phyloP scores from a whole-genome alignment of 2,113 vertebrate genomes.

The Plecturocebus donacophilus region DNA sequence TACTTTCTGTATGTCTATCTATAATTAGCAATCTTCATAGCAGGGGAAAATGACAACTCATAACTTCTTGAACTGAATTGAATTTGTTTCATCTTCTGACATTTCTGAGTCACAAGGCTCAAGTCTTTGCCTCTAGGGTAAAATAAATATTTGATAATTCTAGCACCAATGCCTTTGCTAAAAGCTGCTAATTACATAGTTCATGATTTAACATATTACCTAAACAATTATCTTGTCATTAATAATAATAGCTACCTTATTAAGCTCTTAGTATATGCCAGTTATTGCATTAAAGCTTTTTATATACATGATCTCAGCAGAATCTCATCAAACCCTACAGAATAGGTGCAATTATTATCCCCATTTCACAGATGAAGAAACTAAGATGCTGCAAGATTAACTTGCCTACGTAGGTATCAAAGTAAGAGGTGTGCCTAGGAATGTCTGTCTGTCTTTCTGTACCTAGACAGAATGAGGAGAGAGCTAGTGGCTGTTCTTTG shows the following conservation, averaged over 20 bases:
- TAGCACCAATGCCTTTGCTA: not conserved
- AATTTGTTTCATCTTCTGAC: constrained; percentile 56
- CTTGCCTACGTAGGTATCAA: not conserved
- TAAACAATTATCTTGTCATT: constrained; percentile 18
- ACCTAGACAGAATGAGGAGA: not conserved
- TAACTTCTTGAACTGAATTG: not conserved
- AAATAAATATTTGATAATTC: constrained; percentile 27
- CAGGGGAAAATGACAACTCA: not conserved
- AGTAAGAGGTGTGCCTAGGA: not conserved
- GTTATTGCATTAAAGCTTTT: not conserved
- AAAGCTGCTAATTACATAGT: not conserved
- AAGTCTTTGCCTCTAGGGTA: not conserved
- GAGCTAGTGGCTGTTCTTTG: not conserved
- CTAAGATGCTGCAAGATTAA: not conserved
- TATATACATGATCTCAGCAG: not conserved
- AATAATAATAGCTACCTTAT: not conserved
- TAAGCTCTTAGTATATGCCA: not conserved
- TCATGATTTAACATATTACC: not conserved
- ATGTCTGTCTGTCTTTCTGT: not conserved
- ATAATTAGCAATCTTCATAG: not conserved
- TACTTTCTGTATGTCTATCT: constrained; percentile 15
- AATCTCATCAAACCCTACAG: not conserved
- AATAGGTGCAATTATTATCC: not conserved
- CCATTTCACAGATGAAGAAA: constrained; percentile 12
- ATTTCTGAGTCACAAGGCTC: constrained; percentile 14